Percentiles rank a stretch among this genome's conserved stretches.
These are phyloP conservation scores for Neodiprion lecontei DNA, from an alignment of 1,140 invertebrate genomes.

Conservation along the genomic window DNA sequence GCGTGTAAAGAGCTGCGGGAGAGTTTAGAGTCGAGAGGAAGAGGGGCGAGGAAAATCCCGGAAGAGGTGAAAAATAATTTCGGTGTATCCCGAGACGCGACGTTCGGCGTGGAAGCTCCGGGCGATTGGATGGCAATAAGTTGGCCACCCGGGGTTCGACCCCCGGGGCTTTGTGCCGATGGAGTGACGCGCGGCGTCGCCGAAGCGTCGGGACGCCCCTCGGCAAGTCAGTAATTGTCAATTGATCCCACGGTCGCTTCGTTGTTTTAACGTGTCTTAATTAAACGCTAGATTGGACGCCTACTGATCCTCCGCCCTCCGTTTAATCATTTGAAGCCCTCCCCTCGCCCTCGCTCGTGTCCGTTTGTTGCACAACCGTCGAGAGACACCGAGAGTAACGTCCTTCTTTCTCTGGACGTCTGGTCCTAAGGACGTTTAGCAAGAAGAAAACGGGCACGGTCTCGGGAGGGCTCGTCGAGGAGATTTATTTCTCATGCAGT, in stretches of 20 bases:
- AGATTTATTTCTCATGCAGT: no score
- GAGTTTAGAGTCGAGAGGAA: no score
- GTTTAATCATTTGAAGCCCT: slow-evolving; percentile 7
- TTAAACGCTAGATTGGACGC: slow-evolving; percentile 1
- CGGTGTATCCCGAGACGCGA: no score
- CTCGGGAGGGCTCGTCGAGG: no score
- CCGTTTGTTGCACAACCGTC: not conserved
- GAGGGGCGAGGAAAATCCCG: not conserved
- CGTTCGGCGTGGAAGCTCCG: not conserved
- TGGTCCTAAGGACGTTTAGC: not conserved
- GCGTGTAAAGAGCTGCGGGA: no score
- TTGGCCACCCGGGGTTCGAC: slow-evolving; percentile 6
- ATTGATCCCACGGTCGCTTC: slow-evolving; percentile 2
- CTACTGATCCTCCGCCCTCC: slow-evolving; percentile 3
- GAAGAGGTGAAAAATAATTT: not conserved
- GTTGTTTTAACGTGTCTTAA: slow-evolving; percentile 4
- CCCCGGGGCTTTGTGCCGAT: not conserved
- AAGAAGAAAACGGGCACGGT: no score
- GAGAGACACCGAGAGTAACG: not conserved
- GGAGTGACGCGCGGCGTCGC: slow-evolving; percentile 5
- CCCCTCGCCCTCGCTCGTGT: not conserved
- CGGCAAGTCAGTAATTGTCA: slow-evolving; percentile 5
- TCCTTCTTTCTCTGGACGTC: not conserved
- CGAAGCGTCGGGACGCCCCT: not conserved
- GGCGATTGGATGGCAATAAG: slow-evolving; percentile 4